These are phyloP conservation scores for Scelioninae gen. 2 DNA, from an alignment of 2,888 invertebrate species.

Conservation along the genomic window DNA sequence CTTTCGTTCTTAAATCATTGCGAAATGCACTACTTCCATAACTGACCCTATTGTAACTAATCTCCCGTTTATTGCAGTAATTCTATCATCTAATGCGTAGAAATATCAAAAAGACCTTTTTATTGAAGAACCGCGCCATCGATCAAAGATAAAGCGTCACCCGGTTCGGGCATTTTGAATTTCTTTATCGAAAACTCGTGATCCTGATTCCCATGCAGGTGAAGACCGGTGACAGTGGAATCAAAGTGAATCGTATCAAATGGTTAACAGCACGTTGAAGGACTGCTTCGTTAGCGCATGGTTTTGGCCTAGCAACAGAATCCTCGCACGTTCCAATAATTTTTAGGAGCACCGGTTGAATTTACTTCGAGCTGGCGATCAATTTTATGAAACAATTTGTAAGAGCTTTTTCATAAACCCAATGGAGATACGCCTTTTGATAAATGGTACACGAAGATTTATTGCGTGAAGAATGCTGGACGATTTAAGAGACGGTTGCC, in stretches of 20 bases:
- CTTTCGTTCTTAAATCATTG: conserved; percentile 40
- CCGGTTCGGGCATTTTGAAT: conserved; percentile 4
- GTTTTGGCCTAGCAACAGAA: conserved; percentile 21
- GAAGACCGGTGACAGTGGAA: conserved; percentile 22
- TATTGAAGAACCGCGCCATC: conserved; percentile 18
- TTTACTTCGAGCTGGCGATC: conserved; percentile 12
- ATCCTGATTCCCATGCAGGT: conserved; percentile 27
- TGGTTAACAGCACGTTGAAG: conserved; percentile 22
- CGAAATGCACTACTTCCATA: conserved; percentile 39
- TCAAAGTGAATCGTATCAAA: conserved; percentile 16
- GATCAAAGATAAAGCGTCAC: conserved; percentile 8
- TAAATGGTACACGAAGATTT: not conserved
- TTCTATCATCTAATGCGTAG: conserved; percentile 36
- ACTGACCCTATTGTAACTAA: conserved; percentile 44
- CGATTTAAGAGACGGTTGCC: too few species aligned
- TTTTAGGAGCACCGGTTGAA: conserved; percentile 29
- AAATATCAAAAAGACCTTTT: conserved; percentile 20
- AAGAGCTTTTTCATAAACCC: conserved; percentile 6
- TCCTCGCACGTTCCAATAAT: conserved; percentile 32
- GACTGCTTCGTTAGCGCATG: conserved; percentile 18
- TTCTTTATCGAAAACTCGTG: conserved; percentile 12
- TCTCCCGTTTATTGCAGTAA: conserved; percentile 44
- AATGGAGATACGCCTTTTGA: not conserved
- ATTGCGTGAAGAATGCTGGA: not conserved
- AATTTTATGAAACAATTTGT: conserved; percentile 1